Conservation (phyloP, 2,797 vertebrate species). For the Crenuchus spilurus region DNA sequence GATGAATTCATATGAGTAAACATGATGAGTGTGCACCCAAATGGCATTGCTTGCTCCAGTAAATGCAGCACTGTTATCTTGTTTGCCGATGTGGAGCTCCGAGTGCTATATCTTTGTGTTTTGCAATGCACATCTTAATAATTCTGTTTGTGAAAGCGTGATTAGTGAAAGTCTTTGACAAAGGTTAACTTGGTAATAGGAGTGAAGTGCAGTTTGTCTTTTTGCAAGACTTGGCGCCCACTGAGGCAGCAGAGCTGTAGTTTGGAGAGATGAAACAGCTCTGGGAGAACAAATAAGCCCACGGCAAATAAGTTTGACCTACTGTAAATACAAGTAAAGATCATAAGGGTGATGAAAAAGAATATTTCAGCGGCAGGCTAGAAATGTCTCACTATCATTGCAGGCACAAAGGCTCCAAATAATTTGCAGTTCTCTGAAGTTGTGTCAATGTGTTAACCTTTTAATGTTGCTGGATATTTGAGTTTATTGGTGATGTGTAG, state of each 20-base stretch:
- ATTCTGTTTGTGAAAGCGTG: slow-evolving; percentile 42
- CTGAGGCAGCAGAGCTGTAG: slow-evolving; percentile 17
- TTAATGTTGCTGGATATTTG: neutral
- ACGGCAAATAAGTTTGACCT: slow-evolving; percentile 44
- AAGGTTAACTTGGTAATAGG: slow-evolving; percentile 44
- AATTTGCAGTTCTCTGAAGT: slow-evolving; percentile 1
- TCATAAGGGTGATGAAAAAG: slow-evolving; percentile 22
- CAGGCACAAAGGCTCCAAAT: slow-evolving; percentile 5
- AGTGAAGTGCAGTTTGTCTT: slow-evolving; percentile 28
- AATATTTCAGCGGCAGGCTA: slow-evolving; percentile 10
- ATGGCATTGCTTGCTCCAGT: slow-evolving; percentile 8
- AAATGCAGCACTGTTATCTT: neutral
- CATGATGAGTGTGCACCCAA: neutral
- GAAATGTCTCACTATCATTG: slow-evolving; percentile 19
- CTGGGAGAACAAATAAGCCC: slow-evolving; percentile 26
- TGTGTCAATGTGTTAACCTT: slow-evolving; percentile 1
- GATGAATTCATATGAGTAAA: slow-evolving; percentile 20
- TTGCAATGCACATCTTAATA: slow-evolving; percentile 25
- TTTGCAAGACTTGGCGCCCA: slow-evolving; percentile 23
- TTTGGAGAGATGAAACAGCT: slow-evolving; percentile 32
- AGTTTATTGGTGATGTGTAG: neutral
- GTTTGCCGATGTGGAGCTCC: slow-evolving; percentile 8
- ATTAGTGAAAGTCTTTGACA: slow-evolving; percentile 45
- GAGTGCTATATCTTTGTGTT: neutral
- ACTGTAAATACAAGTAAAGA: slow-evolving; percentile 42